Base-by-base conservation (phyloP, 2,888 invertebrate genomes). In the Sympetrum striolatum region DNA sequence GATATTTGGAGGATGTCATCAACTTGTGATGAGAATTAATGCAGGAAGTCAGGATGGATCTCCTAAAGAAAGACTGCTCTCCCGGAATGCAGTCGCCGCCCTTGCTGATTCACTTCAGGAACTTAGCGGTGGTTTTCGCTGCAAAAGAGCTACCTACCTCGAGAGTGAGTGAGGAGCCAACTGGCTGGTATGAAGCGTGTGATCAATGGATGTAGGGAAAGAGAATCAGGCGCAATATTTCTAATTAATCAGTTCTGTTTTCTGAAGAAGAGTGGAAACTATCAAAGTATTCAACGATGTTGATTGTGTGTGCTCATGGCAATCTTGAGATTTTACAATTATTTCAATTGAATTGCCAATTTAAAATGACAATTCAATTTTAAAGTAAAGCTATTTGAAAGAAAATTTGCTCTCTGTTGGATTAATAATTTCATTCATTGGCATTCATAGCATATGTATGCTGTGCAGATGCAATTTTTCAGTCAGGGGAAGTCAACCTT, bases 51-150 rank as follows among this genome's bases (percentile, higher is more conserved):
- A 92, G 39, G 92, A 93, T 91, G 94, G 93, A 90, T 91, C 91
- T 90, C 91, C 95, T 92, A 96, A 96, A 90, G 98, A 98, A 93
- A 96, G 96, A 92, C 96, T 96, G 91, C 94, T 99, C 81, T 97
- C 98, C 0, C 94, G 95, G 80, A 99, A 98, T 94, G 98, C 98
- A 1, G 96, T 98, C 0, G 95, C 97, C 91, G 97, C 98, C 4
- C 94, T 99, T 81, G 97, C 98, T 0, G 95, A 97, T n/a, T 96
- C 97, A 0, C 94, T 99, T 8, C 98, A 99, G 94, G 98, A 99
- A 91, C 94, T 98, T 90, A 98, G 98, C 6, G 94, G 96, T 0
- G 96, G 96, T 91, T 99, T 99, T 93, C 96, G 98, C 91, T 95
- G 96, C 25, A 96, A 97, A 35, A 99, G 99, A 93, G 98, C 97